phyloP scores from a whole-genome alignment of 1,140 invertebrate genomes.

The Orius insidiosus region DNA sequence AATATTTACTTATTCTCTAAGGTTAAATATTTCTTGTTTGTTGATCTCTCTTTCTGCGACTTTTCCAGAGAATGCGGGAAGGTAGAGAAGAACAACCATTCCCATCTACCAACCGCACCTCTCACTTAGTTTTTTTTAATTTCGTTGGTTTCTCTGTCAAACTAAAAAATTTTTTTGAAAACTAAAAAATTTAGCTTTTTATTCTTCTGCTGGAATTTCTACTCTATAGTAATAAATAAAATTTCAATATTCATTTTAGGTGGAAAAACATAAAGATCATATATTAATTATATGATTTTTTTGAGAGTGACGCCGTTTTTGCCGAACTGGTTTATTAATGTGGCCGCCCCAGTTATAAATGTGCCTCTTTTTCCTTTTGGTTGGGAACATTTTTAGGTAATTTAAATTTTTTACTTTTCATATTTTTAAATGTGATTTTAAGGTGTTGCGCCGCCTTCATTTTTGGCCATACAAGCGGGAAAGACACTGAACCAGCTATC shows the following conservation, averaged over 20 bases:
- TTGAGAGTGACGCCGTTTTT: slow-evolving; percentile 92
- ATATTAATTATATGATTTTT: slow-evolving; percentile 96
- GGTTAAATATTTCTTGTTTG: too few species aligned
- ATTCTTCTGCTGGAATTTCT: too few species aligned
- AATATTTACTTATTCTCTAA: too few species aligned
- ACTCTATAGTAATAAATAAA: too few species aligned
- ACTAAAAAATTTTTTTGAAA: too few species aligned
- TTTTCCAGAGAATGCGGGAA: too few species aligned
- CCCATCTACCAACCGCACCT: too few species aligned
- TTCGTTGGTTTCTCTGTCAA: too few species aligned
- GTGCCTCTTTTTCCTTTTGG: slow-evolving; percentile 80
- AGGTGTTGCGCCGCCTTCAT: slow-evolving; percentile 94
- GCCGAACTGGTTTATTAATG: slow-evolving; percentile 99
- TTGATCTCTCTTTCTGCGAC: too few species aligned
- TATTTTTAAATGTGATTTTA: slow-evolving; percentile 29
- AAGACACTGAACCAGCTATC: slow-evolving; percentile 86
- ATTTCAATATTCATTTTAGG: slow-evolving; percentile 27
- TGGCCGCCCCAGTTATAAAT: slow-evolving; percentile 89
- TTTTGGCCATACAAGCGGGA: slow-evolving; percentile 93
- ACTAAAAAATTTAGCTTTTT: too few species aligned
- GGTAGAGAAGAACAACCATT: too few species aligned
- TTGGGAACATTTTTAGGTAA: slow-evolving; percentile 72
- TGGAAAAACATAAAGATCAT: slow-evolving; percentile 68
- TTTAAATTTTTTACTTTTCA: slow-evolving; percentile 21
- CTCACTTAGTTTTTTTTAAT: too few species aligned